Base-by-base conservation (phyloP, 2,888 invertebrate species). In the Mesochorus sp. region DNA sequence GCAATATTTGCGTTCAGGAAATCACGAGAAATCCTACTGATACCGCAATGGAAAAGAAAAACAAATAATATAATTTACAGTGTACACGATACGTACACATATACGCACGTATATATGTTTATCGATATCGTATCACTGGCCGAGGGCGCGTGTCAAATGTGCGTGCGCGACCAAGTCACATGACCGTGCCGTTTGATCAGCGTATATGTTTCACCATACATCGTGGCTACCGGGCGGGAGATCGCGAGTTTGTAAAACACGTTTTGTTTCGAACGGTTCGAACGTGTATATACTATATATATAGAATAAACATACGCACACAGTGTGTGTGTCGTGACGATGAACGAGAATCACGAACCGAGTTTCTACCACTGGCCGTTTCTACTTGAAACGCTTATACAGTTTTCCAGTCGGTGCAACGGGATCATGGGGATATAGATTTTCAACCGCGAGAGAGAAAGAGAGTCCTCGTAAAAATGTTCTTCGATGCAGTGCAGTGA, bases 331-430 rank as follows among this genome's bases (percentile, higher is more conserved):
- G 14, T 17, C 26, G 34, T 57, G 19, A 64, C 78, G 74, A 78
- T 74, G 78, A 64, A 57, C 49, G 78, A 70, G 74, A 64, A 73
- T 59, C 44, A 28, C 37, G 34, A 64, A 44, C 42, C 21, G 64
- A 39, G 73, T 44, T 59, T 28, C 57, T 21, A 57, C 44, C 42
- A 19, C 21, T 57, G 39, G 47, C 62, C 64, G 42, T 59, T 64
- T 39, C 42, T 26, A 42, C 44, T 55, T 17, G 62, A 39, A 31
- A 10, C 62, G 57, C 6, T 47, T 49, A 42, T 70, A 59, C 68
- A 66, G 70, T 78, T 78, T 64, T 39, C 74, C 74, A 57, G 62
- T 42, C 68, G 44, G 67, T 67, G 67, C 51, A 74, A 78, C 78
- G 78, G 78, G 39, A 74, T 19, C 47, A 26, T 64, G 74, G 44